Conservation (phyloP, 2,888 invertebrate species). For the Meloe dianella region DNA sequence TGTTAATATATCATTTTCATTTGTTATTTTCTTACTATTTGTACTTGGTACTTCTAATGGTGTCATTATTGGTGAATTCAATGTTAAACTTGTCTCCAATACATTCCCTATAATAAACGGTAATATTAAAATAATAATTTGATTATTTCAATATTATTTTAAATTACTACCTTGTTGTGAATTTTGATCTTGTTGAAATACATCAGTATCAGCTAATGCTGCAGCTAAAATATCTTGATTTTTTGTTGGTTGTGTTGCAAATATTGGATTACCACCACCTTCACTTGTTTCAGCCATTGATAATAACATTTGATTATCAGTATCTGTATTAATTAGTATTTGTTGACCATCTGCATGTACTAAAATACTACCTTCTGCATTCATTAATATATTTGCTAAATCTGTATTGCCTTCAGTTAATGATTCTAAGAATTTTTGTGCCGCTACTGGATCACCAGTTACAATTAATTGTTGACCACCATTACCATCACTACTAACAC, state of each 20-base stretch:
- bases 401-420: conserved; percentile 57
- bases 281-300: conserved; percentile 43
- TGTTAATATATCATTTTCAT: conserved; percentile 51
- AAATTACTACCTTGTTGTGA: conserved; percentile 57
- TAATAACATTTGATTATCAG: conserved; percentile 52
- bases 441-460: conserved; percentile 57
- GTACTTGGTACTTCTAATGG: conserved; percentile 73
- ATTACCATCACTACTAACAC: conserved; percentile 39
- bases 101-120: conserved; percentile 68
- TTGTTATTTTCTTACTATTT: conserved; percentile 56
- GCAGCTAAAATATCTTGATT: conserved; percentile 78
- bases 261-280: conserved; percentile 52
- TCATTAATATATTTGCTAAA: conserved; percentile 56
- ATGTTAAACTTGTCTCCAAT: conserved; percentile 76
- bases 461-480: conserved; percentile 55
- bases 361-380: conserved; percentile 56
- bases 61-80: conserved; percentile 84
- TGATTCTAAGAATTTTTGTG: conserved; percentile 58
- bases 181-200: conserved; percentile 66
- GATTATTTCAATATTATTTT: conserved; percentile 65
- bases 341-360: conserved; percentile 61
- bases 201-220: conserved; percentile 76
- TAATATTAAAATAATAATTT: conserved; percentile 64
- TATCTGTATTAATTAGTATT: conserved; percentile 57
- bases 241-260: conserved; percentile 50